Evolutionary conservation across 1,140 invertebrate species (phyloP), one percentile per base, ranked within the genome.

Genomic region (Scylla paramamosain): DNA sequence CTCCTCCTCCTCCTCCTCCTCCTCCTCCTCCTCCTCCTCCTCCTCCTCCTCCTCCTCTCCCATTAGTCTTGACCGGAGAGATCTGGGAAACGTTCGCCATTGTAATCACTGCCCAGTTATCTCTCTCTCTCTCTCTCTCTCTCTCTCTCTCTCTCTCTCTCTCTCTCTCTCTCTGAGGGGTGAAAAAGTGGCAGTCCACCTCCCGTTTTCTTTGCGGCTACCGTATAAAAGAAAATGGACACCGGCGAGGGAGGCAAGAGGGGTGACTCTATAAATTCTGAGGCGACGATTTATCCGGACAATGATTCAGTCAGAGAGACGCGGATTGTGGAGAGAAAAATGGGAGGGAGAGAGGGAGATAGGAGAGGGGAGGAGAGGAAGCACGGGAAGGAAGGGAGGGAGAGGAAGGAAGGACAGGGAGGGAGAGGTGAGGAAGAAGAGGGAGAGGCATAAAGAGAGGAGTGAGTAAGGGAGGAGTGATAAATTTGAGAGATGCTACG

Each of bases 61-160:
- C n/a, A 94, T 88, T 59, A 28, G 89, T 59, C 52, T 59, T 59
- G 52, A 59, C 52, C 52, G 52, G 52, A 59, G 52, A 59, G 39
- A 39, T 39, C 39, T 39, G 39, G 39, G 39, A 39, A 39, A 39
- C 39, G 39, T 39, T 39, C 39, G 39, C 39, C 6, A 39, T 39
- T 39, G 39, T 39, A 39, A 39, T 39, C 39, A 39, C 39, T 39
- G 39, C 39, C 39, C 39, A 39, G 39, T 39, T 39, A 39, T 59
- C 52, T 59, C 52, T 59, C 52, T 59, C 52, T 59, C 52, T 59
- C 52, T 59, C 52, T 59, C 52, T 59, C 52, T 59, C 52, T 59
- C 52, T 59, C 52, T 59, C 48, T 52, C 48, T 52, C 48, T 59
- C 52, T 59, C 52, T 59, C 52, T 59, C 52, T 59, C 52, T 59